Base-by-base conservation (phyloP, 2,113 vertebrate species). In the Platichthys stellatus region DNA sequence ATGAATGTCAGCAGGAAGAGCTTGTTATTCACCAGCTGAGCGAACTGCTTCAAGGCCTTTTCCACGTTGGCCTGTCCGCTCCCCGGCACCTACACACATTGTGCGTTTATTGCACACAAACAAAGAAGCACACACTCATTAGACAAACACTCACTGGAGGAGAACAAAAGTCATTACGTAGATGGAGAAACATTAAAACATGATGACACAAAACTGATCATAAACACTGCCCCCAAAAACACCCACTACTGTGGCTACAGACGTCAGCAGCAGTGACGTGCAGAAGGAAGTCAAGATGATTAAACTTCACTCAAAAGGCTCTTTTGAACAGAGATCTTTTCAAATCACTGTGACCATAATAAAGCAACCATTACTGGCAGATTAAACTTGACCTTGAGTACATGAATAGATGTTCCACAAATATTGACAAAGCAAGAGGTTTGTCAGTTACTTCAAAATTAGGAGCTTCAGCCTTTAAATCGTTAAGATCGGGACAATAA, bases 11-110 rank as follows among this genome's bases (percentile, higher is more conserved):
- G 91, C 90, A 99, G 93, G 93, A 99, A 99, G 71, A 97, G 95
- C 84, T 99, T 99, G 93, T 98, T 99, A 94, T 99, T 98, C 93
- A 99, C 92, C 85, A 99, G 95, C 93, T 98, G 97, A 7, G 96
- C 98, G 40, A 99, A 99, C 88, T 98, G 95, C 94, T 98, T 98
- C 93, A 99, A 90, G 84, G 97, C 97, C 89, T 99, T 99, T 93
- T 99, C 98, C 92, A 99, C 97, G 0, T 86, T 95, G 64, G 96
- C 95, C 92, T 99, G 98, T 63, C 97, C 97, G 0, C 96, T 97
- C 1, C 98, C 98, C 3, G 96, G 96, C 24, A 99, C 97, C 98
- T 99, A 85, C 63, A 90, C 18, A 66, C 60, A 85, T 80, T 71
- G 85, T 12, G 35, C 53, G 26, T 53, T 57, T 49, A 7, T 61